These are phyloP conservation scores for Hycleus cichorii DNA, from an alignment of 1,140 invertebrate genomes.

Conservation along the genomic window DNA sequence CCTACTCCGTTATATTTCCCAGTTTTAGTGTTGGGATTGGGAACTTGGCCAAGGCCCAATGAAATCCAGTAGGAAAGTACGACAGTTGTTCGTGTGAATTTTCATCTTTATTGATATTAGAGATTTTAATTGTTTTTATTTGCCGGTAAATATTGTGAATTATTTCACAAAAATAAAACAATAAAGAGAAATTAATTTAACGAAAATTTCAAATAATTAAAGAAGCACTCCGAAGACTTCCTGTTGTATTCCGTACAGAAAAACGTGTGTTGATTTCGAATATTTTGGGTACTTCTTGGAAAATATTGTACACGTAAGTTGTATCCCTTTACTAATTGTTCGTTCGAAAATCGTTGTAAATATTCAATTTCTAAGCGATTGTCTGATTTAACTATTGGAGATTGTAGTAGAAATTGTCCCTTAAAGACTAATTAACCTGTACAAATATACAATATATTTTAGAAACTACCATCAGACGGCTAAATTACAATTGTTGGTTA, in stretches of 20 bases:
- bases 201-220: background rate
- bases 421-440: too few relatives aligned
- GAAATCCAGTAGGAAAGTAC: slow-evolving; percentile 1
- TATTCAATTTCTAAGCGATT: too few relatives aligned
- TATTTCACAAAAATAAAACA: too few relatives aligned
- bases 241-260: background rate
- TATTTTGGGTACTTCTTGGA: slow-evolving; percentile 13
- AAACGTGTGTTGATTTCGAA: slow-evolving; percentile 3
- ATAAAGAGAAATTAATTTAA: too few relatives aligned
- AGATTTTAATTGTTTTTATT: background rate
- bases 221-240: background rate
- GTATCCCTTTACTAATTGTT: background rate
- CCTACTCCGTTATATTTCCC: slow-evolving; percentile 6
- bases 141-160: background rate
- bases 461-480: too few relatives aligned
- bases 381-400: too few relatives aligned
- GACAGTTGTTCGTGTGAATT: background rate
- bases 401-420: too few relatives aligned
- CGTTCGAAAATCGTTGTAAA: too few relatives aligned
- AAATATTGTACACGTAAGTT: slow-evolving; percentile 16
- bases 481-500: too few relatives aligned
- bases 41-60: slow-evolving; percentile 14
- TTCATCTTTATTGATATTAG: background rate
- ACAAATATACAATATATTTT: too few relatives aligned
- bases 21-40: slow-evolving; percentile 9